These are phyloP conservation scores for Alsophila aescularia DNA, from an alignment of 2,888 invertebrate genomes.

Conservation along the genomic window DNA sequence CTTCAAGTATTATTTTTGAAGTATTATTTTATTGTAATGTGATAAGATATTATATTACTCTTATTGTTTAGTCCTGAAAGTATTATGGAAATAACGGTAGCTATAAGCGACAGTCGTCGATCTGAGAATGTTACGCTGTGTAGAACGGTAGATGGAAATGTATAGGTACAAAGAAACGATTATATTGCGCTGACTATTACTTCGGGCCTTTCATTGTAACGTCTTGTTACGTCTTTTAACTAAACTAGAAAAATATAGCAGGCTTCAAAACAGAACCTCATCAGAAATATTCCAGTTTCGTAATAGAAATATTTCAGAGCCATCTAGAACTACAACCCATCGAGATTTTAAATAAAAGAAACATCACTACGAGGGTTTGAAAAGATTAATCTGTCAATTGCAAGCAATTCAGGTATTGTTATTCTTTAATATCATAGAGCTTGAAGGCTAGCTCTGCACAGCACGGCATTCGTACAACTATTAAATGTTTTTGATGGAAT, in stretches of 20 bases:
- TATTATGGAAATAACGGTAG: conserved; percentile 76
- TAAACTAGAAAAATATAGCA: neutral
- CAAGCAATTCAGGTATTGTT: conserved; percentile 14
- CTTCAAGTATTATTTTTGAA: conserved; percentile 79
- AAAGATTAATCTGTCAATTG: conserved; percentile 2
- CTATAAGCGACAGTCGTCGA: conserved; percentile 69
- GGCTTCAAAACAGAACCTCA: neutral
- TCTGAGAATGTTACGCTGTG: conserved; percentile 74
- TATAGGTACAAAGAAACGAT: conserved; percentile 82
- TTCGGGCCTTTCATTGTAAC: conserved; percentile 39
- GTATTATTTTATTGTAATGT: conserved; percentile 80
- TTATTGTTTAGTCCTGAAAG: conserved; percentile 71
- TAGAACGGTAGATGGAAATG: conserved; percentile 76
- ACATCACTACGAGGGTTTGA: conserved; percentile 14
- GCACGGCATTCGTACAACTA: neutral
- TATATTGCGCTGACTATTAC: conserved; percentile 76
- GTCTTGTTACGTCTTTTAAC: neutral
- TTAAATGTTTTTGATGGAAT: neutral
- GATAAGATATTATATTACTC: conserved; percentile 78
- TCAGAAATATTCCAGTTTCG: conserved; percentile 3
- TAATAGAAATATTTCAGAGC: conserved; percentile 45
- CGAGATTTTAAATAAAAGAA: conserved; percentile 58
- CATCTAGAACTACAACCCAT: conserved; percentile 68
- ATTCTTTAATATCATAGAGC: neutral
- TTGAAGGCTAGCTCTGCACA: neutral